phyloP scores from a whole-genome alignment of 92 coral and sea anemone species.

The Isaurus tuberculatus region DNA sequence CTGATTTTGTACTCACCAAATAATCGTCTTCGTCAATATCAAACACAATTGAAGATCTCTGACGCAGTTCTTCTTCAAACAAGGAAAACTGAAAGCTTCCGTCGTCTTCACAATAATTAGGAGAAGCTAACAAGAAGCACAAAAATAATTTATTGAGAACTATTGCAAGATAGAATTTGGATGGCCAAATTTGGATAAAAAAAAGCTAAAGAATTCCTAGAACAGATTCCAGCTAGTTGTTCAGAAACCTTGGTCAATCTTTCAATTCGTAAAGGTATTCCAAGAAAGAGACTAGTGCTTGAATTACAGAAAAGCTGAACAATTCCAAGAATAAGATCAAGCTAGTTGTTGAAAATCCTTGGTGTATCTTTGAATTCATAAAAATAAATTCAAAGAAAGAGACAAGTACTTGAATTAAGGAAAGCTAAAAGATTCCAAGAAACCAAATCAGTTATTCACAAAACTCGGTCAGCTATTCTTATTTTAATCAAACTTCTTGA shows the following conservation, averaged over 20 bases:
- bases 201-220: slow-evolving; percentile 13
- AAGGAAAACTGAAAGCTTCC: slow-evolving; percentile 70
- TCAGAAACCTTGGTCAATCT: neutral
- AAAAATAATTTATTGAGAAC: no score
- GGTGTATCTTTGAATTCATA: no score
- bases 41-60: slow-evolving; percentile 81
- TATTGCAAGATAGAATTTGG: no score
- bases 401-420: no score
- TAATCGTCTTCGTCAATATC: slow-evolving; percentile 90
- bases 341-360: neutral
- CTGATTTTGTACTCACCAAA: slow-evolving; percentile 60
- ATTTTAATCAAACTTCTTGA: no score
- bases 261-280: neutral
- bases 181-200: no score
- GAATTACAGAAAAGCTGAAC: neutral
- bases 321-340: neutral
- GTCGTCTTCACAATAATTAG: slow-evolving; percentile 68
- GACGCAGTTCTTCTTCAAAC: slow-evolving; percentile 67
- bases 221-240: no score
- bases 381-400: no score
- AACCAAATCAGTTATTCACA: no score
- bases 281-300: neutral
- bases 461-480: no score
- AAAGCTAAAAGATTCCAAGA: no score
- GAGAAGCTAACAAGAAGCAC: no score